phyloP scores from a whole-genome alignment of 2,797 vertebrate species.

The Morelia viridis region DNA sequence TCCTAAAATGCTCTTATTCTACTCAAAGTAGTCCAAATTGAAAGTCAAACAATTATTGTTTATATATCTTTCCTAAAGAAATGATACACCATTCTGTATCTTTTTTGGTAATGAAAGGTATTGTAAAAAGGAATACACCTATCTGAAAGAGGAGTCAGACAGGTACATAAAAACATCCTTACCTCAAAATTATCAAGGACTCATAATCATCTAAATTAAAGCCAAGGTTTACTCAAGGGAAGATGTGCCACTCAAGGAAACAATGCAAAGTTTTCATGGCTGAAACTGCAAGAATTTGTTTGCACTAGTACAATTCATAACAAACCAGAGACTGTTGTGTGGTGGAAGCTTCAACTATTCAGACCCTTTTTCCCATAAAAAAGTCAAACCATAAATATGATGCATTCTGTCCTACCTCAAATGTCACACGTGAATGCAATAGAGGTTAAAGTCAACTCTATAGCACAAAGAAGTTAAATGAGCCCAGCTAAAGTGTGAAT shows the following conservation, averaged over 20 bases:
- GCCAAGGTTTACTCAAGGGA: constrained; percentile 18
- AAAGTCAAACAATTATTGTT: not conserved
- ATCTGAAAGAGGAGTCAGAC: constrained; percentile 5
- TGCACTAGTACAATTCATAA: constrained; percentile 5
- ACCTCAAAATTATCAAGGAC: constrained; percentile 16
- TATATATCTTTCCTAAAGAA: not conserved
- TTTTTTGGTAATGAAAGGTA: not conserved
- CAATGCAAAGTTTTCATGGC: constrained; percentile 6
- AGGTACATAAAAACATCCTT: constrained; percentile 9
- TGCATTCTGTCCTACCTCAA: not conserved
- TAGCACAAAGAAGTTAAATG: not conserved
- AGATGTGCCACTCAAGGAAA: not conserved
- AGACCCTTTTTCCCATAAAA: not conserved
- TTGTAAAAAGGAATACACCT: constrained; percentile 21
- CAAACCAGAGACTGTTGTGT: constrained; percentile 12
- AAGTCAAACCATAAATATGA: not conserved
- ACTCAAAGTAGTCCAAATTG: not conserved
- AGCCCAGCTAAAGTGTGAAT: not conserved
- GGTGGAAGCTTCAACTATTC: not conserved
- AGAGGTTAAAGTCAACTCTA: not conserved
- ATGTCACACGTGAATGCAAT: not conserved
- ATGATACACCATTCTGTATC: not conserved
- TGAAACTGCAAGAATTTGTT: constrained; percentile 30
- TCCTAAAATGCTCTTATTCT: not conserved
- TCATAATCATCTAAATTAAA: constrained; percentile 27